Evolutionary conservation across 2,797 vertebrate genomes (phyloP).

Genomic region (Neoniphon sammara): DNA sequence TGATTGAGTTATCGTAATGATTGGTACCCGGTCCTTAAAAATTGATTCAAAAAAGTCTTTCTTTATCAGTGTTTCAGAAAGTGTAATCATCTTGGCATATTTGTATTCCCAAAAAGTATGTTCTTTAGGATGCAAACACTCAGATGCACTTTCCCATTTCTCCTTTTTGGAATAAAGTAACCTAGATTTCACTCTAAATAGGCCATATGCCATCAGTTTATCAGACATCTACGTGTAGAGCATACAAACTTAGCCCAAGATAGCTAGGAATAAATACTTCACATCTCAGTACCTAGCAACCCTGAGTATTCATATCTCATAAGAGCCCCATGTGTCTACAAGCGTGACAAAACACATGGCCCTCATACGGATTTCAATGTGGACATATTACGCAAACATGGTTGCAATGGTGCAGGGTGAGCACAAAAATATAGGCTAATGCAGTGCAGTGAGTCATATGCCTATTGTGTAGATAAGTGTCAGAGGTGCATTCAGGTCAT

Average conservation of each 20-base stretch:
- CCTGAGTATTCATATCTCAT: slow-evolving; percentile 24
- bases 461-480: slow-evolving; percentile 12
- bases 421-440: slow-evolving; percentile 37
- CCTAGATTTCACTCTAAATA: slow-evolving; percentile 45
- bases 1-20: too few relatives aligned
- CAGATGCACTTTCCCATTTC: background rate
- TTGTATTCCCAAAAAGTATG: background rate
- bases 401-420: slow-evolving; percentile 6
- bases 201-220: slow-evolving; percentile 34
- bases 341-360: slow-evolving; percentile 2
- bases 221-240: slow-evolving; percentile 20
- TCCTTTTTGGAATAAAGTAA: background rate
- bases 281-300: slow-evolving; percentile 60
- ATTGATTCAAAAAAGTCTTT: too few relatives aligned
- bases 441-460: slow-evolving; percentile 15
- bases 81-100: too few relatives aligned
- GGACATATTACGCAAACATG: slow-evolving; percentile 42
- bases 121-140: background rate
- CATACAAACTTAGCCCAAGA: slow-evolving; percentile 43
- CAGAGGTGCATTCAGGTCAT: slow-evolving; percentile 46
- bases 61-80: too few relatives aligned
- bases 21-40: too few relatives aligned
- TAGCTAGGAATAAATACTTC: slow-evolving; percentile 19
- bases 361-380: slow-evolving; percentile 33
- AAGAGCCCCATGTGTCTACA: slow-evolving; percentile 39